These are phyloP conservation scores for Celastrina argiolus DNA, from an alignment of 2,888 invertebrate genomes.

Conservation along the genomic window DNA sequence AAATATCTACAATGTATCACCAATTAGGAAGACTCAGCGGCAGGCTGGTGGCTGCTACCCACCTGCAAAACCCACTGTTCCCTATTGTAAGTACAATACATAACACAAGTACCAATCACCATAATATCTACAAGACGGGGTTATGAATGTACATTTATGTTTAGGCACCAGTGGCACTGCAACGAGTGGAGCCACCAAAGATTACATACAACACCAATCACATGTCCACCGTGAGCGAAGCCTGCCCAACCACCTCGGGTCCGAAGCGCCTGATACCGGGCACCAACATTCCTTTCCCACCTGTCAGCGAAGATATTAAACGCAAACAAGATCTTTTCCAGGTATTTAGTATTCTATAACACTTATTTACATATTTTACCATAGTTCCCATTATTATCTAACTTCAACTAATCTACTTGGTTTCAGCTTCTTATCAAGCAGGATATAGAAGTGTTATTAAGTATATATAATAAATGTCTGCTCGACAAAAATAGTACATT, in stretches of 20 bases:
- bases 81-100: constrained; percentile 58
- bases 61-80: constrained; percentile 65
- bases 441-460: too few species aligned
- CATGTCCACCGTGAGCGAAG: constrained; percentile 61
- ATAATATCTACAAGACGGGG: neutral
- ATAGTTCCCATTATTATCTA: too few species aligned
- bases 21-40: constrained; percentile 66
- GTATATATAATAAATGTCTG: too few species aligned
- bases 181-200: constrained; percentile 62
- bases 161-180: constrained; percentile 66
- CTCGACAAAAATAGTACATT: too few species aligned
- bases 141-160: constrained; percentile 23
- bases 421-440: too few species aligned
- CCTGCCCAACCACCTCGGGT: constrained; percentile 51
- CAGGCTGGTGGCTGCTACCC: constrained; percentile 58
- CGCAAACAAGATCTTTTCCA: constrained; percentile 61
- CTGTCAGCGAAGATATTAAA: constrained; percentile 54
- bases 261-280: constrained; percentile 58
- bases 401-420: too few species aligned
- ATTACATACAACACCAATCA: constrained; percentile 62
- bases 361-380: neutral
- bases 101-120: neutral
- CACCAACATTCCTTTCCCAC: constrained; percentile 61
- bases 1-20: constrained; percentile 60
- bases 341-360: constrained; percentile 42